Base-by-base conservation (phyloP, 2,888 invertebrate species). In the Lasioglossum lativentre region DNA sequence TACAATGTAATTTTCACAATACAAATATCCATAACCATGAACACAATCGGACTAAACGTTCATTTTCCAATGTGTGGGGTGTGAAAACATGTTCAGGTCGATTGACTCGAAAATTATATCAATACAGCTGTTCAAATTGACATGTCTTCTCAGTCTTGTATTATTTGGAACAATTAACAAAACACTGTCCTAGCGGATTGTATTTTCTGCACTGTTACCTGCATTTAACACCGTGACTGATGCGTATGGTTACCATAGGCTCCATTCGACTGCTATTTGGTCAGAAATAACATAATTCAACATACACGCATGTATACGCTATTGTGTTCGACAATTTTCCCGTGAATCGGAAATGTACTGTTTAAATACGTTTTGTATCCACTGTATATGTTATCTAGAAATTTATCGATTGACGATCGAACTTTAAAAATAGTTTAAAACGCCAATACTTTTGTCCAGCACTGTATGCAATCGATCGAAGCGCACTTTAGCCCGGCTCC, bases 401-500 rank as follows among this genome's bases (percentile, higher is more conserved):
- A 56, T 12, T 12, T 12, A 56, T 56, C 56, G 56, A n/a, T n/a
- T 1, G n/a, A n/a, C 12, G 0, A n/a, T n/a, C 56, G n/a, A 56
- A 56, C 12, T n/a, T n/a, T n/a, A n/a, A 23, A n/a, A 56, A 56
- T 12, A 12, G 3, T 56, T n/a, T n/a, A 0, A 30, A 3, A 6
- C 30, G 63, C 2, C 30, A 27, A 63, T 16, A 30, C 63, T 30
- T 63, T 63, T 63, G 63, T 30, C 12, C 63, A 30, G 16, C 30
- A 27, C 30, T 63, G 63, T 63, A 63, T 27, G 63, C 63, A 63
- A 30, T 73, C 40, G 73, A 81, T 45, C 70, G 78, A 27, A 70
- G 42, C 68, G 47, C 45, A 63, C 77, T 72, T 72, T 45, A 30
- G 19, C 77, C 63, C 63, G 42, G 74, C 70, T 76, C 38, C 81